A percentile compares a stretch with the other conserved stretches of the same genome.
phyloP scores from a whole-genome alignment of 2,113 vertebrate species.

The Anas platyrhynchos region DNA sequence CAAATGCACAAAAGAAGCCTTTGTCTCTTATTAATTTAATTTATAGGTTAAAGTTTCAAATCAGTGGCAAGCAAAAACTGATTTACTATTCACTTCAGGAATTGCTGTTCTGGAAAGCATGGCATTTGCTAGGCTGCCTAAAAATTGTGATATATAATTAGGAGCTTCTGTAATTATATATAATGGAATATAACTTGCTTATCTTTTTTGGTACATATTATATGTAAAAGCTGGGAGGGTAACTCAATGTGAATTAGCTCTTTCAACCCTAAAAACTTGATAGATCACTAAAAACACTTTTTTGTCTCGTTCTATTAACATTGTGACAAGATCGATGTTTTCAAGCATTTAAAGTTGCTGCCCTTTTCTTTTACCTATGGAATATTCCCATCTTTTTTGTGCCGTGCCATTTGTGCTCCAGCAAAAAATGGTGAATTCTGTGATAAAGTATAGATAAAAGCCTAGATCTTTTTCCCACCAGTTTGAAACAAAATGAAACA shows the following conservation, averaged over 20 bases:
- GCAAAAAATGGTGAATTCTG: neutral
- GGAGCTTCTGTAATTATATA: slow-evolving; percentile 45
- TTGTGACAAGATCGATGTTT: neutral
- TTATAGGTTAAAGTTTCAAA: slow-evolving; percentile 75
- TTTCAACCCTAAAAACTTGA: neutral
- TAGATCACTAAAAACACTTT: neutral
- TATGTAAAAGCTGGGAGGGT: neutral
- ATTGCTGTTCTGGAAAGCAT: slow-evolving; percentile 7
- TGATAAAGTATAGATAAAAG: neutral
- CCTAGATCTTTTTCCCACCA: neutral
- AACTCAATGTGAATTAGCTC: neutral
- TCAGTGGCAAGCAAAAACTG: slow-evolving; percentile 62
- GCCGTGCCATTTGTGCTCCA: neutral
- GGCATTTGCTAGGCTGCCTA: neutral
- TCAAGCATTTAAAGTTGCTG: neutral
- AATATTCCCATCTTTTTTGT: neutral
- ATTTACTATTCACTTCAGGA: slow-evolving; percentile 61
- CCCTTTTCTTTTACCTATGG: neutral
- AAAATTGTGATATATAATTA: slow-evolving; percentile 4
- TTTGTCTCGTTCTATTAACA: neutral
- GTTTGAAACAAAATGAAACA: neutral
- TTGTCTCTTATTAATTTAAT: slow-evolving; percentile 76
- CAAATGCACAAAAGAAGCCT: slow-evolving; percentile 70
- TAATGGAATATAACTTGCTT: slow-evolving; percentile 12
- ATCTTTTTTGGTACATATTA: neutral